Base-by-base conservation (phyloP, 2,113 vertebrate genomes). In the Panthera leo region DNA sequence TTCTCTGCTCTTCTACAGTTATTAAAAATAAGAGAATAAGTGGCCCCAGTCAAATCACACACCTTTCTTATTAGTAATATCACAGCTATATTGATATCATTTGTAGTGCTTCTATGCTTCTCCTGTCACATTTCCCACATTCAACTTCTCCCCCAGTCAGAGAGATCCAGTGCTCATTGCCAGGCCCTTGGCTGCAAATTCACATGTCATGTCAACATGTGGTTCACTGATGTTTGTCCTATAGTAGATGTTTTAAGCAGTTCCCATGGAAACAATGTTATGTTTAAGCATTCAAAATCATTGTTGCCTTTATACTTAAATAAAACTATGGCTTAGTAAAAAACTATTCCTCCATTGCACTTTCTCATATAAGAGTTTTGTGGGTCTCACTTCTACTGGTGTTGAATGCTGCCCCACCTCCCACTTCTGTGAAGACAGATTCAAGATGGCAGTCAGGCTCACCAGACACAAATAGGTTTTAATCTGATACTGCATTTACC, bases 271-370 rank as follows among this genome's bases (percentile, higher is more conserved):
- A 94, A 68, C 48, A 80, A 7, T 5, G 5, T 61, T 87, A 91
- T 85, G 16, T 85, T 82, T 65, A 12, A 10, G 23, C 42, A n/a
- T 94, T 76, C 23, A 51, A 12, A 94, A 82, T 95, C 83, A 70
- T 19, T 73, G 14, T 42, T 82, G 93, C 55, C 13, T 85, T 93
- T 87, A 53, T 82, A 55, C 65, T 94, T 94, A 78, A 82, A 85
- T 63, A 84, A 82, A 93, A 58, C 53, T 34, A 36, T 12, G 15
- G 45, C 45, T 93, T 85, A 14, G 16, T 82, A 45, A 63, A 36
- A 36, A 75, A 85, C 45, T 45, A 45, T 75, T 29, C 65, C 23
- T n/a, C 23, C 65, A 10, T 39, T 92, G 14, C 11, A 75, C 45
- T 85, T 95, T 75, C 68, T 80, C 34, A 34, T 85, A 15, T 42